Percentiles rank a stretch among this genome's conserved stretches.
Evolutionary conservation across 1,140 invertebrate genomes (phyloP).

Genomic region (Drosophila erecta): DNA sequence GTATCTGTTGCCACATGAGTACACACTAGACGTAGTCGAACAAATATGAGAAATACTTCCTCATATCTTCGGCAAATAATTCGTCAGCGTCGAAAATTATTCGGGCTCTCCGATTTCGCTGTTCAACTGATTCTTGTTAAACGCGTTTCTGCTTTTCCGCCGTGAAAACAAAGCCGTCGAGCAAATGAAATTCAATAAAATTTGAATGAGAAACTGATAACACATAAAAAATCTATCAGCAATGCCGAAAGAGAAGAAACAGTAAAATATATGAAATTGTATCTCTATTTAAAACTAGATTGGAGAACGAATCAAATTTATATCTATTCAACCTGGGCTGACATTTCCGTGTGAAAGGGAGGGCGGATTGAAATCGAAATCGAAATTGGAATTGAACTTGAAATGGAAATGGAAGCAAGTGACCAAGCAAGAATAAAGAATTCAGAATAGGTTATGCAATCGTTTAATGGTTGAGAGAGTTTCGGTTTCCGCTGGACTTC

Average conservation of each 20-base stretch:
- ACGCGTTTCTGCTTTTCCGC: constrained; percentile 31
- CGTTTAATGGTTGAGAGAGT: constrained; percentile 33
- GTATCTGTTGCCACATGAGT: constrained; percentile 4
- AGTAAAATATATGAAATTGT: neutral
- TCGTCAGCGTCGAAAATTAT: constrained; percentile 31
- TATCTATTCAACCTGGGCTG: constrained; percentile 19
- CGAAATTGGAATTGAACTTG: constrained; percentile 21
- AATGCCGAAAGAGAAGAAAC: neutral
- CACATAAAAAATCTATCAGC: constrained; percentile 5
- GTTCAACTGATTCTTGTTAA: constrained; percentile 11
- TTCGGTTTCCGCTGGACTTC: constrained; percentile 38
- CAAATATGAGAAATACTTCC: constrained; percentile 44
- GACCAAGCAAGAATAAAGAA: constrained; percentile 10
- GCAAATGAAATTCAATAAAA: constrained; percentile 4
- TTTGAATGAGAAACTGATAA: neutral
- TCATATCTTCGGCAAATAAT: constrained; percentile 55
- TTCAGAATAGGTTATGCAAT: constrained; percentile 34
- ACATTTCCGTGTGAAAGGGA: constrained; percentile 23
- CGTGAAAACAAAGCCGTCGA: constrained; percentile 9
- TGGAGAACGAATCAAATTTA: constrained; percentile 18
- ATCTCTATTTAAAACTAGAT: constrained; percentile 15
- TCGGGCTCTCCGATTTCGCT: constrained; percentile 12
- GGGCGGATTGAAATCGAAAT: constrained; percentile 15
- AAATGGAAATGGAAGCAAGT: constrained; percentile 26
- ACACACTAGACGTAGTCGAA: constrained; percentile 13